These are phyloP conservation scores for Catostylus mosaicus DNA, from an alignment of 30 jellyfish, hydroid and myxozoan genomes.

Conservation along the genomic window DNA sequence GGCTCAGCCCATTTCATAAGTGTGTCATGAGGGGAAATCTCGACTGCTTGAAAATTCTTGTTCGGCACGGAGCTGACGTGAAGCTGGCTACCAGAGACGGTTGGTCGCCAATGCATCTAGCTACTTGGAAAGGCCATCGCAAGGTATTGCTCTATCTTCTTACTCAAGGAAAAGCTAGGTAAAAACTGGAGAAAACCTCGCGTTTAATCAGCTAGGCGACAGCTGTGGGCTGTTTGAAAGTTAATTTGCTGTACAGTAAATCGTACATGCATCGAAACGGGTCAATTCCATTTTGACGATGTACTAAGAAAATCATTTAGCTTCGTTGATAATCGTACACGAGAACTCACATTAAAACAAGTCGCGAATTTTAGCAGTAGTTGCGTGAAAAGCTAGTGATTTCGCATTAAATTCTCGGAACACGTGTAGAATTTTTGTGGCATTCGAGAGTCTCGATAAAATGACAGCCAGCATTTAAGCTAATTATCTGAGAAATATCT, in stretches of 20 bases:
- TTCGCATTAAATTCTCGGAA: neutral
- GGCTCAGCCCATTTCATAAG: constrained; percentile 81
- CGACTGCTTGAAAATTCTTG: constrained; percentile 77
- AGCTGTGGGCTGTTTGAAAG: constrained; percentile 21
- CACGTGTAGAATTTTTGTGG: neutral
- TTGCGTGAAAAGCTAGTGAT: neutral
- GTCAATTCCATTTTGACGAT: neutral
- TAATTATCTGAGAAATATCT: constrained; percentile 10
- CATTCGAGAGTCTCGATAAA: neutral
- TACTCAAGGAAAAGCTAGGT: constrained; percentile 41
- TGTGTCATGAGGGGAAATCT: constrained; percentile 75
- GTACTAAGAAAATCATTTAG: no score
- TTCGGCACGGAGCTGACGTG: constrained; percentile 78
- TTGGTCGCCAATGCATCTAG: constrained; percentile 85
- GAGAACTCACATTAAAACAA: neutral
- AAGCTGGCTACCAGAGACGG: constrained; percentile 83
- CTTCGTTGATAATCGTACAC: neutral
- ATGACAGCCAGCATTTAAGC: neutral
- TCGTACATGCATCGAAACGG: neutral
- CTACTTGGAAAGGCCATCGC: constrained; percentile 82
- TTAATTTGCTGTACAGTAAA: neutral
- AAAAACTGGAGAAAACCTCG: neutral
- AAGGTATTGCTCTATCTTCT: constrained; percentile 62
- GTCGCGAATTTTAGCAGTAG: neutral
- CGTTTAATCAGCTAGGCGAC: neutral